Base-by-base conservation (phyloP, 2,888 invertebrate genomes). In the Subacronicta megacephala region DNA sequence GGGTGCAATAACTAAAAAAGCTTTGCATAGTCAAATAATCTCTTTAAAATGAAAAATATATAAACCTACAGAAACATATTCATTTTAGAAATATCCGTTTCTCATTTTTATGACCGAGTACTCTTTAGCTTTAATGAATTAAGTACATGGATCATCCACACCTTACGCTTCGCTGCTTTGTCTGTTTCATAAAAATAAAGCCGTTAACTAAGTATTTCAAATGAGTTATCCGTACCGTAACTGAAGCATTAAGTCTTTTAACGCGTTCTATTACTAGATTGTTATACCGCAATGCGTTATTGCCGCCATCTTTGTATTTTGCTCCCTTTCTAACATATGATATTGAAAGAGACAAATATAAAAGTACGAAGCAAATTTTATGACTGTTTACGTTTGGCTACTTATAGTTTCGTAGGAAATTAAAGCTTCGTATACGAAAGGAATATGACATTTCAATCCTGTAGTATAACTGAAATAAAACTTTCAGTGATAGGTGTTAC, bases 331-430 rank as follows among this genome's bases (percentile, higher is more conserved):
- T 77, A 58, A 71, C 62, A 2, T 54, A 55, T 17, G 31, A n/a
- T 2, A 47, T 61, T 56, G 78, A 84, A 63, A 72, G 77, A 68
- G 81, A 83, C 42, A 43, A 38, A 7, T 26, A 45, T 42, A 50
- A 57, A 72, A 55, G 71, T 67, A 70, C 77, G 80, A 82, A 85
- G n/a, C 76, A 72, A 77, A 66, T 76, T 81, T 85, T 84, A 83
- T 79, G 79, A 80, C 81, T 85, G 82, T 87, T 87, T 83, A 82
- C 75, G 81, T 80, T 68, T 79, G 75, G 74, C 80, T 84, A 78
- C 78, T 78, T 82, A 73, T 64, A 63, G 61, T 62, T 45, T 33
- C 26, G 55, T 59, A 52, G 31, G 55, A 55, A 53, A 67, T 77
- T 81, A 81, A 83, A 80, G 73, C 50, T 61, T 67, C 67, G 73